Conservation (phyloP, 2,113 vertebrate species). For the Micromys minutus region DNA sequence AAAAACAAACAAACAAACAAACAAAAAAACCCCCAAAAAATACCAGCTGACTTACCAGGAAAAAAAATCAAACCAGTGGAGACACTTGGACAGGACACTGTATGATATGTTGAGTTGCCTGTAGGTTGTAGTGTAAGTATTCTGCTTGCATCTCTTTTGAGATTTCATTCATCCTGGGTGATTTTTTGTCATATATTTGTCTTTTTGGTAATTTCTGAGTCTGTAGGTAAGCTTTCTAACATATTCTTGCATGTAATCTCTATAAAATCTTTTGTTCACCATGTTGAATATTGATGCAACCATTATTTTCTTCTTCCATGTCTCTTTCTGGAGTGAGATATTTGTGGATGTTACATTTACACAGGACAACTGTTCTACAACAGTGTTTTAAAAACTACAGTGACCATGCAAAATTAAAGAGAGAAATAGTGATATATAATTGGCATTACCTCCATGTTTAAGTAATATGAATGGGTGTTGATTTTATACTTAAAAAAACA, state of each 20-base stretch:
- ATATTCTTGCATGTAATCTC: neutral
- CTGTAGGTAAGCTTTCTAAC: neutral
- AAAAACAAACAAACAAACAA: too few species aligned
- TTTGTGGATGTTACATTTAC: neutral
- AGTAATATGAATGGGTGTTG: neutral
- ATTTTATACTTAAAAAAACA: neutral
- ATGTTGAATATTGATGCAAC: neutral
- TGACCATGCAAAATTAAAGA: neutral
- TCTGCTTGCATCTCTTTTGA: neutral
- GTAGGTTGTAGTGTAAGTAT: neutral
- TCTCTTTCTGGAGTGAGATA: neutral
- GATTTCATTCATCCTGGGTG: neutral
- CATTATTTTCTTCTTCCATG: neutral
- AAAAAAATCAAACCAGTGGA: neutral
- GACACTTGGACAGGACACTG: neutral
- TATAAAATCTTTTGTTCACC: neutral
- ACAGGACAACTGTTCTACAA: neutral
- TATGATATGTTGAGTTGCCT: neutral
- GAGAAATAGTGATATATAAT: neutral
- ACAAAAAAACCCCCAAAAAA: too few species aligned
- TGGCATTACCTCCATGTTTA: neutral
- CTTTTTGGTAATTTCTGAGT: neutral
- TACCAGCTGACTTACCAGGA: neutral
- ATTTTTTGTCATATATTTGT: neutral
- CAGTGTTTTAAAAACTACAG: neutral